Evolutionary conservation across 2,113 vertebrate species (phyloP).

Genomic region (Sarotherodon lohbergeri): DNA sequence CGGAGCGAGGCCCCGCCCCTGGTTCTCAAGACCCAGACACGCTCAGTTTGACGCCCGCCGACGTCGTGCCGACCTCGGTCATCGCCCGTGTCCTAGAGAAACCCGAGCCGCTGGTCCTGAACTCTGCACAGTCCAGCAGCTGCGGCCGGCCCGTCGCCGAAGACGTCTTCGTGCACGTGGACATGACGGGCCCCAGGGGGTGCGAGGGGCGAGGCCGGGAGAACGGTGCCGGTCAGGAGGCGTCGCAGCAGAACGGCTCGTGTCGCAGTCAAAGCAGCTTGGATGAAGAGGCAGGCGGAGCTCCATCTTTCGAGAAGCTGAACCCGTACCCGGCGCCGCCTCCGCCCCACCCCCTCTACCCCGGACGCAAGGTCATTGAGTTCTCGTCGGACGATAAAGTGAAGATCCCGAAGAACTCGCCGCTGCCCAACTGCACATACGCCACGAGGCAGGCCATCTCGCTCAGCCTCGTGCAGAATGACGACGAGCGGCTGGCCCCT

Average conservation of each 20-base stretch:
- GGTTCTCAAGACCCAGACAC: constrained; percentile 66
- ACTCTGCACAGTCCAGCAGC: constrained; percentile 92
- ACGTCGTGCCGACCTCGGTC: constrained; percentile 90
- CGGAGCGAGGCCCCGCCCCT: constrained; percentile 50
- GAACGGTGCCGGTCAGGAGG: constrained; percentile 58
- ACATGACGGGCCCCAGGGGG: constrained; percentile 81
- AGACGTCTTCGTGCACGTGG: constrained; percentile 95
- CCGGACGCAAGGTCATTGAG: constrained; percentile 93
- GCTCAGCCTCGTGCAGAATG: constrained; percentile 88
- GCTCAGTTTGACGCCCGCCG: constrained; percentile 74
- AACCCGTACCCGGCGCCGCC: constrained; percentile 89
- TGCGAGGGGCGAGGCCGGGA: constrained; percentile 25
- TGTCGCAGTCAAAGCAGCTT: constrained; percentile 72
- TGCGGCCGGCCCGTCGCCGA: constrained; percentile 83
- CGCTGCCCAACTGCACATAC: constrained; percentile 95
- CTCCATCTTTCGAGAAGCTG: constrained; percentile 85
- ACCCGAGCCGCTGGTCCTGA: constrained; percentile 91
- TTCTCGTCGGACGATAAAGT: constrained; percentile 94
- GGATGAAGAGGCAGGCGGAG: constrained; percentile 50
- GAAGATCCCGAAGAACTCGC: constrained; percentile 93
- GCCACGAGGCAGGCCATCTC: constrained; percentile 97
- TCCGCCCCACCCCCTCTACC: constrained; percentile 82
- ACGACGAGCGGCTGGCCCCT: constrained; percentile 65
- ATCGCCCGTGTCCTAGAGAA: constrained; percentile 96
- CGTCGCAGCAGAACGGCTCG: constrained; percentile 78